A percentile compares a stretch with the other conserved stretches of the same genome.
Conservation (phyloP, 2,888 invertebrate species). For the Cordylochernes scorpioides region DNA sequence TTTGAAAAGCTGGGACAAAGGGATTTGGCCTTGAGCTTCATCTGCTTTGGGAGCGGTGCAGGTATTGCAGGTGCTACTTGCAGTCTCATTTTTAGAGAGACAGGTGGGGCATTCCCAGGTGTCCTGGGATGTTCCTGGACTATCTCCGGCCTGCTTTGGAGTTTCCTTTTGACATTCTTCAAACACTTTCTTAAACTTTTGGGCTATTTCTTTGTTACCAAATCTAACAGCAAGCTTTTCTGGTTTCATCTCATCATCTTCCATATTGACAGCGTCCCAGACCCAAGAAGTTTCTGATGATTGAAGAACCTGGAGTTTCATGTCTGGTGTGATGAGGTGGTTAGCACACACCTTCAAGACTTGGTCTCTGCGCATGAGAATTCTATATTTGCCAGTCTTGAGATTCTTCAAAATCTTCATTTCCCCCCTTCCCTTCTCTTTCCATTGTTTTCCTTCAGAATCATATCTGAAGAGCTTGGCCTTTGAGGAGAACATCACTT, state of each 20-base stretch:
- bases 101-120: background rate
- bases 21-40: background rate
- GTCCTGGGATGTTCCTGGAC: background rate
- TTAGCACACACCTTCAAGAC: conserved; percentile 20
- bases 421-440: conserved; percentile 61
- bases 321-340: conserved; percentile 18
- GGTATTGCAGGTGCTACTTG: too few species aligned
- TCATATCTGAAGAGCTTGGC: conserved; percentile 55
- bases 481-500: conserved; percentile 42
- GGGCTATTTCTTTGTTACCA: conserved; percentile 23
- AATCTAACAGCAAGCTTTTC: conserved; percentile 51
- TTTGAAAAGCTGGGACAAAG: conserved; percentile 26
- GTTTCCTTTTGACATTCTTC: conserved; percentile 5
- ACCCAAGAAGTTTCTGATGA: conserved; percentile 17
- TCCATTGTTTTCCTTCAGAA: conserved; percentile 47
- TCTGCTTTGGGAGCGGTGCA: too few species aligned
- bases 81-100: too few species aligned
- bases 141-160: background rate
- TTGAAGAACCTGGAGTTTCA: conserved; percentile 17
- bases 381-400: conserved; percentile 34
- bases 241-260: conserved; percentile 33
- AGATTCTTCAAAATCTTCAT: conserved; percentile 50
- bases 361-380: conserved; percentile 69
- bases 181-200: conserved; percentile 8
- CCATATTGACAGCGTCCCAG: conserved; percentile 20